phyloP scores from a whole-genome alignment of 2,797 vertebrate species.

The Sarcophilus harrisii region DNA sequence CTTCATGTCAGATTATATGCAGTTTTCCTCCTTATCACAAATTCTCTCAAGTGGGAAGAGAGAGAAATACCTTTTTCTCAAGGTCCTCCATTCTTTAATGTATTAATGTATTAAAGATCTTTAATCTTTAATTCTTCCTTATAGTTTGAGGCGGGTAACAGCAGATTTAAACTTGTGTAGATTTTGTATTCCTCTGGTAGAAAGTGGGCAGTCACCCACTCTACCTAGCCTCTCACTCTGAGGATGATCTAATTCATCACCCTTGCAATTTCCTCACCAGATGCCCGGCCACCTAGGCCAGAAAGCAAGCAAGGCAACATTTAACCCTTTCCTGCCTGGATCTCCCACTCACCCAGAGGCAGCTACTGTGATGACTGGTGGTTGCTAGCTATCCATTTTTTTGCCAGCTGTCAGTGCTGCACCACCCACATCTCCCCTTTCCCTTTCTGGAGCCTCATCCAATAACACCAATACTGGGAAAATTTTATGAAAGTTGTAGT shows the following conservation, averaged over 20 bases:
- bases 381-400: neutral
- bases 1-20: neutral
- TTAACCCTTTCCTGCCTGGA: neutral
- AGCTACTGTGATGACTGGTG: neutral
- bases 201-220: neutral
- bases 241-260: neutral
- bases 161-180: neutral
- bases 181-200: neutral
- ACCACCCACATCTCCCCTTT: neutral
- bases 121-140: neutral
- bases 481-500: neutral
- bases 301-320: neutral
- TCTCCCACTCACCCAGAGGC: neutral
- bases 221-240: neutral
- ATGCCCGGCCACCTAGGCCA: neutral
- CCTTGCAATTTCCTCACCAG: neutral
- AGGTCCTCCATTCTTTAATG: neutral
- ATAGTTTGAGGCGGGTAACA: neutral
- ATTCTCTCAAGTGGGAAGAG: neutral
- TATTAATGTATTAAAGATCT: too few species aligned
- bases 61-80: neutral
- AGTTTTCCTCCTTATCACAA: neutral
- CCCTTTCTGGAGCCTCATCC: neutral
- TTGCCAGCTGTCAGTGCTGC: neutral
- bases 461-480: neutral